phyloP scores from a whole-genome alignment of 2,797 vertebrate species.

The Diceros bicornis region DNA sequence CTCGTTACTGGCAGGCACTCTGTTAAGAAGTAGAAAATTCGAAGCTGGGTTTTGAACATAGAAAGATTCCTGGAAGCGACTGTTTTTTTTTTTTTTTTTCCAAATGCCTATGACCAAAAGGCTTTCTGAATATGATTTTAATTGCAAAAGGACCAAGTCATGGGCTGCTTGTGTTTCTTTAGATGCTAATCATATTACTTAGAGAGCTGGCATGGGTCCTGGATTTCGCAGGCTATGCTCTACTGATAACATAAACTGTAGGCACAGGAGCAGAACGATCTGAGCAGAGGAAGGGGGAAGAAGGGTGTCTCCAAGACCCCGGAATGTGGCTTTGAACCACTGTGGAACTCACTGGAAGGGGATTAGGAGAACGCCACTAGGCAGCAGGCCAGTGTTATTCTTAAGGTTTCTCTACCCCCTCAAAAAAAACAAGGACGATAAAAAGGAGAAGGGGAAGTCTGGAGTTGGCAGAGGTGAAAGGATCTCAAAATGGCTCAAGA shows the following conservation, averaged over 20 bases:
- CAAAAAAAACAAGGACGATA: background rate
- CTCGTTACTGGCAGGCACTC: background rate
- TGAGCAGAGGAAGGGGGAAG: background rate
- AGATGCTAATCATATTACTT: conserved; percentile 56
- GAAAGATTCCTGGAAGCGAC: conserved; percentile 51
- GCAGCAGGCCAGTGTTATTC: background rate
- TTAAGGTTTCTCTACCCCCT: background rate
- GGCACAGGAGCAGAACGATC: background rate
- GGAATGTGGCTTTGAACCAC: conserved; percentile 3
- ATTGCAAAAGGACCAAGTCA: conserved; percentile 36
- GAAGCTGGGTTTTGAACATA: conserved; percentile 24
- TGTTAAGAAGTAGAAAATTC: background rate
- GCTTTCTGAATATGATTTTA: conserved; percentile 64
- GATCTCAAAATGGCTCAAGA: conserved; percentile 16
- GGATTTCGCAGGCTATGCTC: conserved; percentile 39
- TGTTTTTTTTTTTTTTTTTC: background rate
- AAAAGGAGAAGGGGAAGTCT: background rate
- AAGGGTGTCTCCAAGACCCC: background rate
- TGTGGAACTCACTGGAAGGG: background rate
- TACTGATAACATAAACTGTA: conserved; percentile 4
- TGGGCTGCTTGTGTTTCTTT: conserved; percentile 60
- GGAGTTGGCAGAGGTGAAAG: background rate
- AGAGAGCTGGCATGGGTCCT: conserved; percentile 22
- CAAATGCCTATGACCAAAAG: conserved; percentile 29
- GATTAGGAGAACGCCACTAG: background rate